phyloP scores from a whole-genome alignment of 2,113 vertebrate species.

The Sinocyclocheilus maitianheensis region DNA sequence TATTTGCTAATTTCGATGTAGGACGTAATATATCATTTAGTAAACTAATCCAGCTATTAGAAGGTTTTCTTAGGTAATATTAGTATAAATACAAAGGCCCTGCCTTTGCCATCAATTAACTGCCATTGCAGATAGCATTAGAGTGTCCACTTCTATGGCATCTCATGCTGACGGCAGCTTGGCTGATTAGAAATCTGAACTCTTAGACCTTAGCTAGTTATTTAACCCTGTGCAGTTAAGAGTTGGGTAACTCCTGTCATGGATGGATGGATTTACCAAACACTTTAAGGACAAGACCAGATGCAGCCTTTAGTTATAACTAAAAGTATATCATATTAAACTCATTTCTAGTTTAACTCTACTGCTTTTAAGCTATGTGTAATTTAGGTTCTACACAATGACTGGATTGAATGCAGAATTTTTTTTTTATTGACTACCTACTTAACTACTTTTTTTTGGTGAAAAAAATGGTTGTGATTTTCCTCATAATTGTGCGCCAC shows the following conservation, averaged over 20 bases:
- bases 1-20: not conserved
- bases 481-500: not conserved
- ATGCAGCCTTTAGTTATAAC: not conserved
- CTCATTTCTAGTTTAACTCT: not conserved
- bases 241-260: slow-evolving; percentile 11
- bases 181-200: not conserved
- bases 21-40: not conserved
- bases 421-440: no score
- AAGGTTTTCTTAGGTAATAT: not conserved
- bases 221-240: slow-evolving; percentile 29
- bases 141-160: slow-evolving; percentile 1
- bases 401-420: not conserved
- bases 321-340: not conserved
- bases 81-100: not conserved
- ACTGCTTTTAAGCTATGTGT: not conserved
- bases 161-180: slow-evolving; percentile 28
- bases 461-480: not conserved
- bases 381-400: not conserved
- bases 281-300: no score
- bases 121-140: slow-evolving; percentile 1
- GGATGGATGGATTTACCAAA: no score
- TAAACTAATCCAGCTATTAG: not conserved
- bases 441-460: no score
- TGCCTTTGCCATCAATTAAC: not conserved
- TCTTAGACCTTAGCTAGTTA: not conserved